phyloP scores from a whole-genome alignment of 2,888 invertebrate species.

The Saturnia pavonia region DNA sequence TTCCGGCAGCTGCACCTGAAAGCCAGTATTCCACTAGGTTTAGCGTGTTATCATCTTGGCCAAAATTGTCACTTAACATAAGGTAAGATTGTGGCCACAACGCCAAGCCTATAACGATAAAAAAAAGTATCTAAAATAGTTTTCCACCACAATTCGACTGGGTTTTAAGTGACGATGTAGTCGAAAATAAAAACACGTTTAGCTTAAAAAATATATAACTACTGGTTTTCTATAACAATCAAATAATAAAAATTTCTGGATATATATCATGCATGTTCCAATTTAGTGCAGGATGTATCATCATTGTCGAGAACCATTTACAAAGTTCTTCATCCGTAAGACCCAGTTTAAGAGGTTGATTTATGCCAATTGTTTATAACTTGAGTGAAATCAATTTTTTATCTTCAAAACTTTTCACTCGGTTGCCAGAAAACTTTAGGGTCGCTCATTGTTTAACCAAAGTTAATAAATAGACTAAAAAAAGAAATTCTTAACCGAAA shows the following conservation, averaged over 20 bases:
- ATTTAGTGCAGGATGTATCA: not conserved
- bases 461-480: not conserved
- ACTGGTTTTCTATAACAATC: not conserved
- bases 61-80: no score
- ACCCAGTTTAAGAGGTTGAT: slow-evolving; percentile 4
- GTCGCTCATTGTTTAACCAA: not conserved
- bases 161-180: no score
- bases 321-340: not conserved
- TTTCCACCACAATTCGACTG: no score
- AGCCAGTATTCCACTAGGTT: no score
- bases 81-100: no score
- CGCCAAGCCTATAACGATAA: no score
- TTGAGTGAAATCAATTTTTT: not conserved
- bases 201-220: no score
- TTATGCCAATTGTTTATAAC: not conserved
- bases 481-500: not conserved
- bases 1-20: no score
- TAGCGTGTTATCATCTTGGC: no score
- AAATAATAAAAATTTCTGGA: not conserved
- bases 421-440: not conserved
- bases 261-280: not conserved
- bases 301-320: not conserved
- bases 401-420: not conserved
- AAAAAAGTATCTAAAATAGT: no score
- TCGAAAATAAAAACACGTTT: no score